Conservation (phyloP, 2,113 vertebrate genomes). For the Microcebus murinus region DNA sequence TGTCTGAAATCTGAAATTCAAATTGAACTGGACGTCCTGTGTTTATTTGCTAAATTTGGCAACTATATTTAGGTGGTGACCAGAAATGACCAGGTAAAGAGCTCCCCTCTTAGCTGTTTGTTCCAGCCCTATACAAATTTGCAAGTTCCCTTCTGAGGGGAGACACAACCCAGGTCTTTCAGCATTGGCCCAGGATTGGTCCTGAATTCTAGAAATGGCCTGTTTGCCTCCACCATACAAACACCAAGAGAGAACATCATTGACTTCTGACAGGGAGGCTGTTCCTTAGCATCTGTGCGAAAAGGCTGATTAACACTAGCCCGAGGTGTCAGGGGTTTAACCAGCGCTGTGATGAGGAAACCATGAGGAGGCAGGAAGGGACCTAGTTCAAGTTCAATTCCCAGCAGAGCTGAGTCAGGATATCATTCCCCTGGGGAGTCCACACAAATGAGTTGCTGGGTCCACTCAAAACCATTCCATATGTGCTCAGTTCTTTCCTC, state of each 20-base stretch:
- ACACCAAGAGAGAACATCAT: background rate
- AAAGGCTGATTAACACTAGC: background rate
- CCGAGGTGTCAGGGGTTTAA: slow-evolving; percentile 11
- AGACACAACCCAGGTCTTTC: background rate
- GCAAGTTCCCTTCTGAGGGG: background rate
- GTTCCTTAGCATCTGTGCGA: background rate
- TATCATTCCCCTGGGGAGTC: background rate
- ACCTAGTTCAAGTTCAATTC: background rate
- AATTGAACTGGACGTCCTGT: background rate
- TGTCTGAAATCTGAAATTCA: slow-evolving; percentile 27
- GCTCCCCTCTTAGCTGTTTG: background rate
- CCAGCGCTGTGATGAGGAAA: background rate
- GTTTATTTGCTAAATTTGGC: background rate
- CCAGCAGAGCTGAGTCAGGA: background rate
- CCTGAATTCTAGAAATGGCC: background rate
- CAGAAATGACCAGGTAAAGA: background rate
- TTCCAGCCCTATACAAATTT: background rate
- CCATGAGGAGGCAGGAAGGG: background rate
- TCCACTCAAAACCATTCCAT: background rate
- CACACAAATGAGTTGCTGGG: background rate
- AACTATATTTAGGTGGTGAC: background rate
- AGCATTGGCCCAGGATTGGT: background rate
- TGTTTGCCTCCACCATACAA: background rate
- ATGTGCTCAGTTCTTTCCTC: background rate
- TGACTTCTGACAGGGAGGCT: background rate